Conservation (phyloP, 2,797 vertebrate species). For the Masticophis lateralis region DNA sequence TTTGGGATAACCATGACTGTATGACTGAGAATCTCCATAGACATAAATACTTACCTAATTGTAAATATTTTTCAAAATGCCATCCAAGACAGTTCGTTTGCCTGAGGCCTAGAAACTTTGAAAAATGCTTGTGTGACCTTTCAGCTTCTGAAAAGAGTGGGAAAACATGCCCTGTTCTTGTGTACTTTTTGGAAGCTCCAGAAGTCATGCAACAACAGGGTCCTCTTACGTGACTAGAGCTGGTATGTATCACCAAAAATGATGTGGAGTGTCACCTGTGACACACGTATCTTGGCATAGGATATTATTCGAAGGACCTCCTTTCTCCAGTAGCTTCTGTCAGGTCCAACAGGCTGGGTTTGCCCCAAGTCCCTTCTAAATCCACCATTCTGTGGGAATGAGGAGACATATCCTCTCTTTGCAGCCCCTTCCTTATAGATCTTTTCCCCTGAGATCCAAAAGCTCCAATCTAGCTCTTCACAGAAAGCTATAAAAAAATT, state of each 20-base stretch:
- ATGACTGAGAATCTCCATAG: neutral
- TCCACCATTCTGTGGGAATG: neutral
- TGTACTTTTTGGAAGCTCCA: neutral
- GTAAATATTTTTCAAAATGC: neutral
- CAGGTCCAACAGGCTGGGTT: neutral
- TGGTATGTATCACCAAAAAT: neutral
- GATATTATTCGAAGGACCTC: neutral
- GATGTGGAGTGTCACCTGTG: neutral
- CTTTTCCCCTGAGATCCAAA: neutral
- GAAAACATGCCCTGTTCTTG: neutral
- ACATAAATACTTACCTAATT: neutral
- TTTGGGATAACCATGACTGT: neutral
- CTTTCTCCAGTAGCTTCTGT: neutral
- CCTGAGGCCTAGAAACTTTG: neutral
- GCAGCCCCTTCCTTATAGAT: neutral
- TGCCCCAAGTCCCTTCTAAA: neutral
- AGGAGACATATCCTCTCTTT: neutral
- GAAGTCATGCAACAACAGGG: neutral
- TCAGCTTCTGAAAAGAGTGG: neutral
- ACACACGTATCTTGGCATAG: neutral
- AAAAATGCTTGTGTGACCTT: neutral
- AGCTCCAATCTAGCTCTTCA: neutral
- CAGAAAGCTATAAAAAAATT: neutral
- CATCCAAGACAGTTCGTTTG: neutral
- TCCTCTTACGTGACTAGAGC: neutral